phyloP scores from a whole-genome alignment of 2,888 invertebrate genomes.

The Pocota personata region DNA sequence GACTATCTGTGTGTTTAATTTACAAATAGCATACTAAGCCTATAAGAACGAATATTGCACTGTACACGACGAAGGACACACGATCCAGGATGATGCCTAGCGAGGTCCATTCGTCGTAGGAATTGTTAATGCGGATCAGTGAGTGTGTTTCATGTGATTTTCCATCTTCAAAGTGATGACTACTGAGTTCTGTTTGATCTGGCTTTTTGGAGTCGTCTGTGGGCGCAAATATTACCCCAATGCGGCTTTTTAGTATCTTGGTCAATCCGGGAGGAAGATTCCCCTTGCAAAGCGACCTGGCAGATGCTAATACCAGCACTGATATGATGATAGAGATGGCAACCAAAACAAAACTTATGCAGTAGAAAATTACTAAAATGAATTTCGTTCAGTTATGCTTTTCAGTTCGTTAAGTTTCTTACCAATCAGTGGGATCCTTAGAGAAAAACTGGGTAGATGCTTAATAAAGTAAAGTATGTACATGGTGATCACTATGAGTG shows the following conservation, averaged over 20 bases:
- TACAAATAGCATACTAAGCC: conserved; percentile 29
- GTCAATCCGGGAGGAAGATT: conserved; percentile 69
- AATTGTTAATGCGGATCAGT: conserved; percentile 69
- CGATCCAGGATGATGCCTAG: conserved; percentile 75
- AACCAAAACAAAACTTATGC: conserved; percentile 84
- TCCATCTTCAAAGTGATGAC: conserved; percentile 74
- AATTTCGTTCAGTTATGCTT: conserved; percentile 15
- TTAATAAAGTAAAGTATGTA: conserved; percentile 85
- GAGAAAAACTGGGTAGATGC: conserved; percentile 81
- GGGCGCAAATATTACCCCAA: conserved; percentile 49
- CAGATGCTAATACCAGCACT: conserved; percentile 82
- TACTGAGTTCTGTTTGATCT: conserved; percentile 65
- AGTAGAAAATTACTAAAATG: conserved; percentile 84
- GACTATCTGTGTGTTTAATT: conserved; percentile 27
- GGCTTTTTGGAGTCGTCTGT: conserved; percentile 68
- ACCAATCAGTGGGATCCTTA: conserved; percentile 82
- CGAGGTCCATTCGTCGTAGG: conserved; percentile 75
- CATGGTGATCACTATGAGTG: conserved; percentile 84
- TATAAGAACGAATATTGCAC: conserved; percentile 34
- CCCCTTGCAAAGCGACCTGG: conserved; percentile 70
- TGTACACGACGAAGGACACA: conserved; percentile 67
- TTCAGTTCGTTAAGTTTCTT: conserved; percentile 49
- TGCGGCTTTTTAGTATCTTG: conserved; percentile 70
- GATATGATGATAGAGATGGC: conserved; percentile 83
- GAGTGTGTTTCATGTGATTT: conserved; percentile 75